Base-by-base conservation (phyloP, 2,888 invertebrate genomes). In the Pycnomerus fuliginosus region DNA sequence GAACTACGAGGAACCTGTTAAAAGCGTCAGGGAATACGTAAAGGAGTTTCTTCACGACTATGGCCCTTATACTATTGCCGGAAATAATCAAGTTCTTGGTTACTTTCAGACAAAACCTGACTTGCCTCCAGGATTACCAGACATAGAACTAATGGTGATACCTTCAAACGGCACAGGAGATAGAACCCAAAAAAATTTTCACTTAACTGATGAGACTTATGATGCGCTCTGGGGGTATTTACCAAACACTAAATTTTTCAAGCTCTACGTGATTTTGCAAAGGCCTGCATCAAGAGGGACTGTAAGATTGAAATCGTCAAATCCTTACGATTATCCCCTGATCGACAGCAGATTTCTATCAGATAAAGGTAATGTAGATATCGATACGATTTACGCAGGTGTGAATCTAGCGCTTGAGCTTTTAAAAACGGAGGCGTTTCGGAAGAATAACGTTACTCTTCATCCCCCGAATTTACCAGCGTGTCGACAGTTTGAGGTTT, bases 261-360 rank as follows among this genome's bases (percentile, higher is more conserved):
- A 76, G 1, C 72, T 78, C 13, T 73, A 76, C 57, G 75, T 78
- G 0, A 64, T 77, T 11, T 59, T 78, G 1, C 58, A 78, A 3
- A 64, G 78, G 16, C 78, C 79, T 0, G 70, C 68, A 44, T 78
- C 78, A 0, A 64, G 73, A 7, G 79, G 77, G 2, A 69, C 65
- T 12, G 57, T 79, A 0, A 64, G 71, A 44, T 68, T 86, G 1
- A 70, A 72, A 32, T 77, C 76, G 14, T 71, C 70, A 1, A 76
- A 84, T 66, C 84, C 85, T 0, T 75, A 76, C 42, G 76, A 79
- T 10, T 79, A 77, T 55, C 84, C 85, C 0, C 57, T 77, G 8
- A 80, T 86, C 42, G 74, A 85, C 52, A 79, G 84, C 1, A 83
- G 83, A 61, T 86, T 85, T 57, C 74, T 85, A 32, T 71, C 73